phyloP scores from a whole-genome alignment of 2,888 invertebrate genomes.

The Drosophila fulvimacula region DNA sequence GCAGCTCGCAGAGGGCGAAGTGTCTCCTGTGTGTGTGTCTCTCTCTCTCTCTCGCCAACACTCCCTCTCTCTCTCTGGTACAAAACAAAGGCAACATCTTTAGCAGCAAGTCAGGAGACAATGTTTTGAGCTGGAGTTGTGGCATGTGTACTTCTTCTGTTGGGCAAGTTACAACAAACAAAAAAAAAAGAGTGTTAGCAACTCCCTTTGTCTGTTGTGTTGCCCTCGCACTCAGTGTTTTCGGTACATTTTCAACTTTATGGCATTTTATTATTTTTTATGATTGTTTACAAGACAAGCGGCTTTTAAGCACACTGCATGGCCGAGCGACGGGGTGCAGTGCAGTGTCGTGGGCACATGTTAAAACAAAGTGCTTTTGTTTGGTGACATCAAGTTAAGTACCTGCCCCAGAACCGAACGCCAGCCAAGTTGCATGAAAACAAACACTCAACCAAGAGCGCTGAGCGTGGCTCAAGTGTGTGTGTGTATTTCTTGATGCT shows the following conservation, averaged over 20 bases:
- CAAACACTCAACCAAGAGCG: constrained; percentile 63
- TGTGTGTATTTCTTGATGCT: constrained; percentile 46
- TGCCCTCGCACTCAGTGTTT: neutral
- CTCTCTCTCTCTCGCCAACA: neutral
- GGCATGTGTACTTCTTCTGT: constrained; percentile 29
- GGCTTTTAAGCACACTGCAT: constrained; percentile 75
- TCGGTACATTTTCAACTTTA: constrained; percentile 65
- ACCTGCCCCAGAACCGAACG: constrained; percentile 60
- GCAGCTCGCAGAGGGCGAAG: constrained; percentile 5
- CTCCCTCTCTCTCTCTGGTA: constrained; percentile 11
- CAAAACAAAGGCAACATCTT: constrained; percentile 45
- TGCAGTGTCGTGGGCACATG: constrained; percentile 71
- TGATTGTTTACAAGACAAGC: constrained; percentile 81
- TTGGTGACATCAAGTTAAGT: constrained; percentile 81
- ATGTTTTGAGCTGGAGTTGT: constrained; percentile 52
- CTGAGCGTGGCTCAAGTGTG: constrained; percentile 23
- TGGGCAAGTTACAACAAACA: neutral
- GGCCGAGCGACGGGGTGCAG: constrained; percentile 35
- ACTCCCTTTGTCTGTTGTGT: constrained; percentile 38
- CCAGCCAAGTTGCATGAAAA: constrained; percentile 64
- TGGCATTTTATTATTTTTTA: constrained; percentile 80
- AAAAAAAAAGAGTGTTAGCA: constrained; percentile 20
- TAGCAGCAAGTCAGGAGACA: constrained; percentile 40
- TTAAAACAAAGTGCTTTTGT: constrained; percentile 80
- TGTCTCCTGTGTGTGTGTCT: neutral